phyloP scores from a whole-genome alignment of 2,797 vertebrate genomes.

The Malacoctenus gilli region DNA sequence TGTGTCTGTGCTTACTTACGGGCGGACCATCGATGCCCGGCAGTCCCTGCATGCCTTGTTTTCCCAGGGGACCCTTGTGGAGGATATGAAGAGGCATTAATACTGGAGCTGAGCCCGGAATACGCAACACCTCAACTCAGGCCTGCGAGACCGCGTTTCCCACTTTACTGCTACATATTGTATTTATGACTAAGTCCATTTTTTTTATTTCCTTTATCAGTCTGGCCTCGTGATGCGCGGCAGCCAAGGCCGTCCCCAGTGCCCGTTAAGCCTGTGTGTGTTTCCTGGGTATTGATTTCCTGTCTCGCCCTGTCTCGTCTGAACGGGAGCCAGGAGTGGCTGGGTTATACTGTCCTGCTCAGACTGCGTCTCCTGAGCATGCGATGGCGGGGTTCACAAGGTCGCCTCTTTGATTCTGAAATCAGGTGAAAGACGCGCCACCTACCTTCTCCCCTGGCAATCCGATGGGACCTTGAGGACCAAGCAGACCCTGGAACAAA shows the following conservation, averaged over 20 bases:
- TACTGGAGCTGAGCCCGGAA: conserved; percentile 10
- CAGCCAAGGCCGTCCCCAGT: conserved; percentile 15
- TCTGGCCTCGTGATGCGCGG: conserved; percentile 22
- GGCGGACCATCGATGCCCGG: conserved; percentile 88
- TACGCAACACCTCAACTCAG: conserved; percentile 11
- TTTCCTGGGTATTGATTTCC: conserved; percentile 75
- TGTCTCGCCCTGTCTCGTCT: conserved; percentile 53
- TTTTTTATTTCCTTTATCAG: conserved; percentile 53
- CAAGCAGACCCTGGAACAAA: conserved; percentile 85
- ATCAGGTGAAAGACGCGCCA: conserved; percentile 53
- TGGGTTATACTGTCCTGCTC: conserved; percentile 29
- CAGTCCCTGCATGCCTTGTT: conserved; percentile 85
- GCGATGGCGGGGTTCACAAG: conserved; percentile 60
- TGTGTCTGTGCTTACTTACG: conserved; percentile 78
- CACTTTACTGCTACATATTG: conserved; percentile 28
- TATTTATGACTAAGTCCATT: conserved; percentile 33
- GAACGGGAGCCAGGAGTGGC: conserved; percentile 50
- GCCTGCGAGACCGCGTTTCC: conserved; percentile 22
- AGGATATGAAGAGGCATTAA: conserved; percentile 38
- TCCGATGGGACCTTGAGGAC: conserved; percentile 91
- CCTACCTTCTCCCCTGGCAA: conserved; percentile 92
- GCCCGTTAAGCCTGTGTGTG: conserved; percentile 50
- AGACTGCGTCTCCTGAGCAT: conserved; percentile 32
- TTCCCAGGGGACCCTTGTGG: conserved; percentile 88
- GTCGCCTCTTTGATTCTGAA: conserved; percentile 59